Evolutionary conservation across 2,888 invertebrate genomes (phyloP).

Genomic region (Oegoconia quadripuncta): DNA sequence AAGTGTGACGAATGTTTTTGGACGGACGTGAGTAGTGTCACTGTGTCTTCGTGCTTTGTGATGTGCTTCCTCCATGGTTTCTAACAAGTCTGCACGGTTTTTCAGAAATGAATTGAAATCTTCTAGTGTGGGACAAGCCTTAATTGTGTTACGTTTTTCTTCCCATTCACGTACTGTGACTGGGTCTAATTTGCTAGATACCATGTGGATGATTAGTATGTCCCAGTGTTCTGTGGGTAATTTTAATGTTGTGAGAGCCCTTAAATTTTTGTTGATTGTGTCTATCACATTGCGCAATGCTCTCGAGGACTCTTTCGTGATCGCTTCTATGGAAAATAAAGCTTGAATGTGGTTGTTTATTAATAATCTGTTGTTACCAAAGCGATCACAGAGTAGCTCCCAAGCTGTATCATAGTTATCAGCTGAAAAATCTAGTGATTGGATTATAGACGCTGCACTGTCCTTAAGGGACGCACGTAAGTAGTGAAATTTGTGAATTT

Average conservation of each 20-base stretch:
- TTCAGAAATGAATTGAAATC: conserved; percentile 13
- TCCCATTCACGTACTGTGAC: conserved; percentile 15
- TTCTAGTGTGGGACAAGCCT: conserved; percentile 12
- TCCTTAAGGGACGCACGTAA: conserved; percentile 12
- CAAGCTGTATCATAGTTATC: conserved; percentile 18
- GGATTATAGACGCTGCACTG: conserved; percentile 12
- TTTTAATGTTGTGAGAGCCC: conserved; percentile 15
- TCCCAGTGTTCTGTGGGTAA: conserved; percentile 17
- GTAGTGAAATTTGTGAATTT: conserved; percentile 18
- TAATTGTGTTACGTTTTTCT: conserved; percentile 5
- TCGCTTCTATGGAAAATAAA: conserved; percentile 10
- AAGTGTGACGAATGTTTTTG: background rate
- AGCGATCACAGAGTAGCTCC: conserved; percentile 16
- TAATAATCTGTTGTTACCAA: conserved; percentile 15
- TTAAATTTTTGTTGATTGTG: conserved; percentile 11
- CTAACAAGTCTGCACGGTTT: conserved; percentile 16
- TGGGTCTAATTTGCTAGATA: conserved; percentile 14
- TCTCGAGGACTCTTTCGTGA: conserved; percentile 6
- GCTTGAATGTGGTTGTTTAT: conserved; percentile 14
- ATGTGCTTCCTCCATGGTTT: conserved; percentile 8
- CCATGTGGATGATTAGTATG: conserved; percentile 11
- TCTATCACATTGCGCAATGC: conserved; percentile 11
- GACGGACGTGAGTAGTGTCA: background rate
- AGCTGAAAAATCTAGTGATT: conserved; percentile 11
- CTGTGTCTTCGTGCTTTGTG: conserved; percentile 1